phyloP scores from a whole-genome alignment of 2,888 invertebrate genomes.

The Drosophila melanosoma region DNA sequence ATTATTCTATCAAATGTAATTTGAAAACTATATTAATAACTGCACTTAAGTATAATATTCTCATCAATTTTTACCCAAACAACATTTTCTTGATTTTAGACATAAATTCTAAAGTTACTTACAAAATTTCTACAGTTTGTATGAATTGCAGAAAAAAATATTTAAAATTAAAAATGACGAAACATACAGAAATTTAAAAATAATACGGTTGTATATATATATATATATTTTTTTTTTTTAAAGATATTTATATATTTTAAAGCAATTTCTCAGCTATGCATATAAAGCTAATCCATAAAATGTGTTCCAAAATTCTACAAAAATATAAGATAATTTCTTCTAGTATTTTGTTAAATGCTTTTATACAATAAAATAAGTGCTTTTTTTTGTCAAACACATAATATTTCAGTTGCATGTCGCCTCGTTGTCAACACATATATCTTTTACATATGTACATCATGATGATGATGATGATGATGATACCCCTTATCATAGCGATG shows the following conservation, averaged over 20 bases:
- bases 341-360: too few species aligned
- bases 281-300: background rate
- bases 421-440: background rate
- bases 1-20: background rate
- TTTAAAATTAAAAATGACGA: background rate
- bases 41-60: too few species aligned
- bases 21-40: background rate
- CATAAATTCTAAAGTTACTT: background rate
- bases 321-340: too few species aligned
- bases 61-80: background rate
- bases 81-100: background rate
- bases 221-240: too few species aligned
- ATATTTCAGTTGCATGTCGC: background rate
- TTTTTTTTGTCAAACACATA: background rate
- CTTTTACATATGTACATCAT: background rate
- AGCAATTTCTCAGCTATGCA: background rate
- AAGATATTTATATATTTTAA: background rate
- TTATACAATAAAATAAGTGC: background rate
- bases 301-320: background rate
- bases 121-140: background rate
- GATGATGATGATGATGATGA: constrained; percentile 4
- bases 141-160: background rate
- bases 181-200: background rate
- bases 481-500: constrained; percentile 21
- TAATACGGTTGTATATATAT: too few species aligned